Base-by-base conservation (phyloP, 2,113 vertebrate genomes). In the Blennius ocellaris region DNA sequence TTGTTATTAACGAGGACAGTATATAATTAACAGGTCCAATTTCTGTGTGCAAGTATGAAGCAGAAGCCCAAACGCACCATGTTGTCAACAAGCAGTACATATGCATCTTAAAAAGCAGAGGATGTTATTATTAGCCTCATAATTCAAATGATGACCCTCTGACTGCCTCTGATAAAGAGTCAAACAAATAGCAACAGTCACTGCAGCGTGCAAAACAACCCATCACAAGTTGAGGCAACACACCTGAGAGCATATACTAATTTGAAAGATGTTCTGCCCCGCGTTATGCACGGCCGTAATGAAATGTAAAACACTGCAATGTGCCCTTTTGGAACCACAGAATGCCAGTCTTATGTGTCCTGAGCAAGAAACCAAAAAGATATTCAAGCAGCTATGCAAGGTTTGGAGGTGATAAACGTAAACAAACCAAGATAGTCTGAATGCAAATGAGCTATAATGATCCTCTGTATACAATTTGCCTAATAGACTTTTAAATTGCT, bases 281-380 rank as follows among this genome's bases (percentile, higher is more conserved):
- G 7, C 59, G 86, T 71, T 60, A 72, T 58, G 55, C 36, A 11
- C n/a, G 39, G 21, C 49, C 38, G 36, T 76, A 82, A 81, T 84
- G 61, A 86, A 52, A 80, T 77, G 68, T 85, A 52, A 63, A 59
- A 77, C 81, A 82, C 87, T 85, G 73, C 51, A 47, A 48, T 12
- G 2, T 80, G 70, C 74, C 78, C 79, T 84, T 87, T 87, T 36
- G 43, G 17, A 78, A 55, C 39, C 1, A n/a, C 59, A 57, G 52
- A 67, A 60, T 12, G 11, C 40, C 61, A 0, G 1, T 58, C 44
- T 60, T 8, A 14, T 14, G 21, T 45, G 41, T 56, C 49, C 43
- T 30, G 40, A 76, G 58, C 54, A 66, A 64, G 39, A 40, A 50
- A n/a, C 17, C 1, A 8, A 10, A 30, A 2, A 30, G 15, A 40